Percentiles rank a stretch among this genome's conserved stretches.
phyloP scores from a whole-genome alignment of 2,888 invertebrate genomes.

The Malacosoma neustria region DNA sequence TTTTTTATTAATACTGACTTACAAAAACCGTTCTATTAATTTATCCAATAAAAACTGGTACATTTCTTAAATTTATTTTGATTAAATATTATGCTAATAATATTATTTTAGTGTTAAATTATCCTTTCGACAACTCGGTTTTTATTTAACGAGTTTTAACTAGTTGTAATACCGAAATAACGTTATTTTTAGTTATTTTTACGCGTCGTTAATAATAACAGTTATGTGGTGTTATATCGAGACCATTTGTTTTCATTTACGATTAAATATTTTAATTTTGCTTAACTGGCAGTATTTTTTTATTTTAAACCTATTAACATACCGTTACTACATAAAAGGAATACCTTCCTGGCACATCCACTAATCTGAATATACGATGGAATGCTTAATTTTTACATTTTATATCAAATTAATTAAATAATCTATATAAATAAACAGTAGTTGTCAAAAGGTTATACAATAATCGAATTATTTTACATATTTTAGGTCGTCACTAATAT shows the following conservation, averaged over 20 bases:
- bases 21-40: conserved; percentile 35
- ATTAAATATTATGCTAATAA: conserved; percentile 6
- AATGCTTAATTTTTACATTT: conserved; percentile 39
- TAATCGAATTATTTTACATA: conserved; percentile 3
- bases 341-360: conserved; percentile 38
- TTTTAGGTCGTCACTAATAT: conserved; percentile 18
- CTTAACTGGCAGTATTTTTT: conserved; percentile 37
- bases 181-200: too few relatives aligned
- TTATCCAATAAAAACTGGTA: conserved; percentile 48
- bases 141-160: too few relatives aligned
- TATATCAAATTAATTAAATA: too few relatives aligned
- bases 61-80: conserved; percentile 21
- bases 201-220: conserved; percentile 12
- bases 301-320: conserved; percentile 41
- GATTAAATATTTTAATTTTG: conserved; percentile 18
- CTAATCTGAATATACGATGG: conserved; percentile 37
- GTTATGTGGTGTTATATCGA: conserved; percentile 41
- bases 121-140: too few relatives aligned
- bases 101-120: too few relatives aligned
- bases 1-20: conserved; percentile 55
- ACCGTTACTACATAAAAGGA: conserved; percentile 28
- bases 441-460: too few relatives aligned
- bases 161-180: too few relatives aligned
- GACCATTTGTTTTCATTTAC: conserved; percentile 32
- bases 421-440: too few relatives aligned